These are phyloP conservation scores for Drosophila pseudoobscura DNA, from an alignment of 1,140 invertebrate genomes.

Conservation along the genomic window DNA sequence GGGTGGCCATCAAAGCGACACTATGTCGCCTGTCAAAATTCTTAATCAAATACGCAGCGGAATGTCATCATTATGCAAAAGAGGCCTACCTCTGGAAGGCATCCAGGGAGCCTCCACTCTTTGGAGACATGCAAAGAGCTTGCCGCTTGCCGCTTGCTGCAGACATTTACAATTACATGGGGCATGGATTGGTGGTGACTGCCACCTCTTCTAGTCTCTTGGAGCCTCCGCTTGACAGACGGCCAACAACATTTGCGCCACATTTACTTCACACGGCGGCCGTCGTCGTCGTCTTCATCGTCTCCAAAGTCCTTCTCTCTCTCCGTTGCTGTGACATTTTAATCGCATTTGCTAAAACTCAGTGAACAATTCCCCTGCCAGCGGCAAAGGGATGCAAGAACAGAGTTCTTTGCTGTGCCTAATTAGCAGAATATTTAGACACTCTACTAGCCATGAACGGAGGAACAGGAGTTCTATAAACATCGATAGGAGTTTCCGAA, in stretches of 20 bases:
- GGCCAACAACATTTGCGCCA: conserved; percentile 79
- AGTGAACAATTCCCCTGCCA: conserved; percentile 74
- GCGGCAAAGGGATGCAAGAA: conserved; percentile 6
- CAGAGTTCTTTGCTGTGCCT: not conserved
- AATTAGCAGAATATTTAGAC: conserved; percentile 6
- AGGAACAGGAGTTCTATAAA: too few species aligned
- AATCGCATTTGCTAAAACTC: conserved; percentile 83
- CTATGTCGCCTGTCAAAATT: conserved; percentile 82
- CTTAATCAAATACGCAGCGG: conserved; percentile 81
- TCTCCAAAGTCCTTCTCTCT: conserved; percentile 39
- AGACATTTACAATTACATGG: conserved; percentile 71
- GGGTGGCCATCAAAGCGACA: conserved; percentile 80
- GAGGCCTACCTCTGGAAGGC: conserved; percentile 10
- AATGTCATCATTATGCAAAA: conserved; percentile 82
- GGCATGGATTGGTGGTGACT: not conserved
- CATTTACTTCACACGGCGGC: conserved; percentile 79
- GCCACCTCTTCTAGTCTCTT: conserved; percentile 34
- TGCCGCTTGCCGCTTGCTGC: conserved; percentile 42
- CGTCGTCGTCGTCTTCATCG: conserved; percentile 21
- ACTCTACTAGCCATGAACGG: conserved; percentile 6
- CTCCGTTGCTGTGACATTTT: conserved; percentile 72
- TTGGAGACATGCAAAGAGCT: conserved; percentile 26
- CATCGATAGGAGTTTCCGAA: too few species aligned
- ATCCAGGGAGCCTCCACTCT: conserved; percentile 36
- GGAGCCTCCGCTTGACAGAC: conserved; percentile 63